Conservation (phyloP, 2,797 vertebrate genomes). For the Urophycis tenuis region DNA sequence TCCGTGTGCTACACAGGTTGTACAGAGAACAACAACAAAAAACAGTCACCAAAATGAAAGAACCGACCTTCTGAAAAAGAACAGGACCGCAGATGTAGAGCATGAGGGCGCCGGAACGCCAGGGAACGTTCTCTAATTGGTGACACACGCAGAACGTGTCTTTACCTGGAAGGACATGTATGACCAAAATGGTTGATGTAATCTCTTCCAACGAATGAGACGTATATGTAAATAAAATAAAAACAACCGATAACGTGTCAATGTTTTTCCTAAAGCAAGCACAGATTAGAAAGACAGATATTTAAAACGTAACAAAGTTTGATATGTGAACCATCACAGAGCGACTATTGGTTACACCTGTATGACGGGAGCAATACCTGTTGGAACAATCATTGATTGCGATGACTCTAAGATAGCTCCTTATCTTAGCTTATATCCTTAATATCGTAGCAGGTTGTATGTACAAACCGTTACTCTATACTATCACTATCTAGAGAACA, state of each 20-base stretch:
- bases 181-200: neutral
- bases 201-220: neutral
- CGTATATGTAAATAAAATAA: neutral
- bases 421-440: neutral
- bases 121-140: neutral
- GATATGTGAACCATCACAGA: neutral
- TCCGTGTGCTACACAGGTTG: slow-evolving; percentile 45
- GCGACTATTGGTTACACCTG: neutral
- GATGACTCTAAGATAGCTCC: neutral
- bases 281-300: neutral
- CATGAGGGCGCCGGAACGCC: neutral
- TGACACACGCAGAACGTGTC: neutral
- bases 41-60: slow-evolving; percentile 31
- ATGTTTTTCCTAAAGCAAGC: neutral
- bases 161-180: neutral
- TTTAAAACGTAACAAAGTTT: neutral
- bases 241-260: neutral
- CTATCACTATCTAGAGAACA: slow-evolving; percentile 9
- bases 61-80: neutral
- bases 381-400: neutral
- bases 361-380: neutral
- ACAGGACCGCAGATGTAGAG: neutral
- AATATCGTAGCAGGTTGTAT: neutral
- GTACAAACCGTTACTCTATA: neutral
- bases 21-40: slow-evolving; percentile 40